A percentile compares a stretch with the other conserved stretches of the same genome.
Evolutionary conservation across 2,113 vertebrate species (phyloP).

Genomic region (Mormyrus iriodes): DNA sequence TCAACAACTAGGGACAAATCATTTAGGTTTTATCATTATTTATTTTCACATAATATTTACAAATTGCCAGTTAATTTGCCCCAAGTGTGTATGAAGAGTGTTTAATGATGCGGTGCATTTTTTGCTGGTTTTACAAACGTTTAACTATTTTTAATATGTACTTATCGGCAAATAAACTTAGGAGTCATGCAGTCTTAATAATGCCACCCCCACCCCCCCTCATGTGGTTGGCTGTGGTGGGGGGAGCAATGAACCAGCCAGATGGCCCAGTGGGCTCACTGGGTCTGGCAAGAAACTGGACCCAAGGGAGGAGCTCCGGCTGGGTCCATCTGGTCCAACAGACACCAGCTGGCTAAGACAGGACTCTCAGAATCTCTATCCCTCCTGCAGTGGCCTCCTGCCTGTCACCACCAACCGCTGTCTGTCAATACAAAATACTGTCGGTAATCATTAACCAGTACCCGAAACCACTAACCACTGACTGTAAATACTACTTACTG

Average conservation of each 20-base stretch:
- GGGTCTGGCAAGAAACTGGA: conserved; percentile 9
- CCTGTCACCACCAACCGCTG: not conserved
- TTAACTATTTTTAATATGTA: not conserved
- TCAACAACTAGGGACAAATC: not conserved
- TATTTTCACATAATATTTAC: not conserved
- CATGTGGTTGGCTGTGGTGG: not conserved
- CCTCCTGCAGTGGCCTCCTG: not conserved
- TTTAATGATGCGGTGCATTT: not conserved
- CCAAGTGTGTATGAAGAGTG: not conserved
- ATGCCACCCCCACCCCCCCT: not conserved
- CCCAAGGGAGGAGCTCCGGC: conserved; percentile 12
- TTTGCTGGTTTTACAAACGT: not conserved
- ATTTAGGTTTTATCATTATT: not conserved
- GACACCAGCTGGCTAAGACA: conserved; percentile 12
- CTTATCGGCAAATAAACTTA: not conserved
- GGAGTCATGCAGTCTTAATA: not conserved
- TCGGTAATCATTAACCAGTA: not conserved
- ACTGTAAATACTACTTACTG: not conserved
- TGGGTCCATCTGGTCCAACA: conserved; percentile 15
- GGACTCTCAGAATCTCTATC: not conserved
- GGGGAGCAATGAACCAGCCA: not conserved
- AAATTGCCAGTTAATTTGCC: not conserved
- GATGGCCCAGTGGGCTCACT: conserved; percentile 7
- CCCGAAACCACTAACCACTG: not conserved
- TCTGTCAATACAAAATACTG: conserved; percentile 4